Evolutionary conservation across 2,113 vertebrate species (phyloP), one percentile per base, ranked within the genome.

Genomic region (Rhizomys pruinosus): DNA sequence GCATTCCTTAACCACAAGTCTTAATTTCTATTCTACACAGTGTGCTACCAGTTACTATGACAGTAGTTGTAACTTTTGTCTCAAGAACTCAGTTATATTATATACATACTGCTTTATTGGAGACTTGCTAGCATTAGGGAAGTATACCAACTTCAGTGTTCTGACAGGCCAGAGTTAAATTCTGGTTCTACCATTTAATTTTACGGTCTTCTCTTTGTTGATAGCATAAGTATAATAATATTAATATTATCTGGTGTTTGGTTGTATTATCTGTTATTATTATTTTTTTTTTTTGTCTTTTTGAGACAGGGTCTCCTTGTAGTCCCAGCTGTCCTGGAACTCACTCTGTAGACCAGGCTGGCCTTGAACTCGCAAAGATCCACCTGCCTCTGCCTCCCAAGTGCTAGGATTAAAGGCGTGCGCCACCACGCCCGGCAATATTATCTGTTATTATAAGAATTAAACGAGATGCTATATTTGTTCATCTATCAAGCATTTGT

Each of bases 361-460:
- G n/a, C n/a, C n/a, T n/a, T n/a, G n/a, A n/a, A n/a, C n/a, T n/a
- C n/a, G n/a, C n/a, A n/a, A n/a, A n/a, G n/a, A n/a, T n/a, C n/a
- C n/a, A n/a, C n/a, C n/a, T n/a, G n/a, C n/a, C n/a, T n/a, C n/a
- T n/a, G n/a, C n/a, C n/a, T n/a, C n/a, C n/a, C n/a, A n/a, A n/a
- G n/a, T n/a, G n/a, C n/a, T n/a, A n/a, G n/a, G n/a, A n/a, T n/a
- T n/a, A n/a, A n/a, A n/a, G n/a, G n/a, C n/a, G n/a, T n/a, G n/a
- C n/a, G n/a, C n/a, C n/a, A n/a, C n/a, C n/a, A n/a, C n/a, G n/a
- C n/a, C n/a, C n/a, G n/a, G n/a, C n/a, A n/a, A n/a, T n/a, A n/a
- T n/a, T n/a, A n/a, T n/a, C n/a, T n/a, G 1, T 61, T 90, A 20
- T 81, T 90, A 10, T 42, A 44, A 93, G 61, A 95, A 86, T 72